Evolutionary conservation across 2,797 vertebrate genomes (phyloP).

Genomic region (Vespertilio murinus): DNA sequence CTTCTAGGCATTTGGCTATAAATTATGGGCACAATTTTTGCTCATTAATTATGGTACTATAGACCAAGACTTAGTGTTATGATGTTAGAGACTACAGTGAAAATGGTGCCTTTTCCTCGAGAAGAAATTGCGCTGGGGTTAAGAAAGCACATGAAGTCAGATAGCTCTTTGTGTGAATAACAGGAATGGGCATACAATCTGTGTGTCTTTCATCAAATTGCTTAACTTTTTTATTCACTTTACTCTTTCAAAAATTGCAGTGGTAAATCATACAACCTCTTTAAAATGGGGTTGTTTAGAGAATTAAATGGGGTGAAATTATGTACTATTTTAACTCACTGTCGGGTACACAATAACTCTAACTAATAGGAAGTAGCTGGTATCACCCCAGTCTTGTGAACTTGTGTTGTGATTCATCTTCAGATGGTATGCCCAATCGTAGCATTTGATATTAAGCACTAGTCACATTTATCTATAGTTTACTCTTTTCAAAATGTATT

Average conservation of each 20-base stretch:
- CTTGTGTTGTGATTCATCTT: background rate
- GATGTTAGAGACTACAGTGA: background rate
- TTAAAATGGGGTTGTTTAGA: background rate
- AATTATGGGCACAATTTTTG: background rate
- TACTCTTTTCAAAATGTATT: background rate
- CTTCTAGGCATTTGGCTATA: background rate
- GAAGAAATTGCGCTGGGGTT: background rate
- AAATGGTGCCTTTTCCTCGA: background rate
- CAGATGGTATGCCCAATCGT: background rate
- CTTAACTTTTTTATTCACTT: background rate
- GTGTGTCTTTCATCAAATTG: background rate
- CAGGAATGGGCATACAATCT: background rate
- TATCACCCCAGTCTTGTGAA: background rate
- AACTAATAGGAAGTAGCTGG: background rate
- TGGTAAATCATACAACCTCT: background rate
- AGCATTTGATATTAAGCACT: background rate
- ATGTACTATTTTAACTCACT: background rate
- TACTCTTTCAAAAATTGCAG: background rate
- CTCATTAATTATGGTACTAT: background rate
- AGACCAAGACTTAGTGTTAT: background rate
- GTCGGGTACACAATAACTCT: background rate
- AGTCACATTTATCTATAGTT: background rate
- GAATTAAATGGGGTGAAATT: background rate
- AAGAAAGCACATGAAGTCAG: background rate
- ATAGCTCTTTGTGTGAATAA: background rate